Evolutionary conservation across 2,113 vertebrate genomes (phyloP), one percentile per base, ranked within the genome.

Genomic region (Cyphotilapia sp.): DNA sequence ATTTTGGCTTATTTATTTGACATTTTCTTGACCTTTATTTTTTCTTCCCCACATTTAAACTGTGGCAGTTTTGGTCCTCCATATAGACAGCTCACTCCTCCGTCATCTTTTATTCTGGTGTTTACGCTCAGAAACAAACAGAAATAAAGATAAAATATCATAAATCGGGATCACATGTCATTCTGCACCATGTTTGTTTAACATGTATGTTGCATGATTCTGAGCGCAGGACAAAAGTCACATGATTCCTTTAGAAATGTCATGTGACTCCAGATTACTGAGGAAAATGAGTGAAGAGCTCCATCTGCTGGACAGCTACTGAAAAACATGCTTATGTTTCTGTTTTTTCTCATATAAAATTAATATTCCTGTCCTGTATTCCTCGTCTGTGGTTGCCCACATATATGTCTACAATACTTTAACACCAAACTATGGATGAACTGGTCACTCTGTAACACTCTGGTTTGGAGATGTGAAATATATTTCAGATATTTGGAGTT

Each of bases 221-320:
- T 31, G 10, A 11, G 24, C 14, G n/a, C 16, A 31, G 74, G 27
- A 8, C 16, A 51, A 49, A 78, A 78, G 27, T 33, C 27, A 78
- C 74, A 51, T 78, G 45, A 51, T 31, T 78, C 27, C 10, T 33
- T 31, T n/a, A n/a, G 17, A 51, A 5, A 8, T 51, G 27, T 33
- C 74, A 51, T 33, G 74, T n/a, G 17, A 49, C 74, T 31, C 19
- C 33, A 42, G 40, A 42, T 13, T 14, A 38, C 5, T 31, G 53
- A 81, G 14, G 24, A 71, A 81, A 81, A 80, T 49, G 80, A 85
- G 22, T 5, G n/a, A 81, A 92, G 78, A 56, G 9, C 92, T 56
- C 94, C 92, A 92, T 89, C 94, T 94, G 11, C 88, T 90, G 94
- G 92, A 14, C 45, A 22, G 5, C 5, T 38, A 10, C 3, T 22